These are phyloP conservation scores for Ailuropoda melanoleuca DNA, from an alignment of 2,113 vertebrate genomes.

Conservation along the genomic window DNA sequence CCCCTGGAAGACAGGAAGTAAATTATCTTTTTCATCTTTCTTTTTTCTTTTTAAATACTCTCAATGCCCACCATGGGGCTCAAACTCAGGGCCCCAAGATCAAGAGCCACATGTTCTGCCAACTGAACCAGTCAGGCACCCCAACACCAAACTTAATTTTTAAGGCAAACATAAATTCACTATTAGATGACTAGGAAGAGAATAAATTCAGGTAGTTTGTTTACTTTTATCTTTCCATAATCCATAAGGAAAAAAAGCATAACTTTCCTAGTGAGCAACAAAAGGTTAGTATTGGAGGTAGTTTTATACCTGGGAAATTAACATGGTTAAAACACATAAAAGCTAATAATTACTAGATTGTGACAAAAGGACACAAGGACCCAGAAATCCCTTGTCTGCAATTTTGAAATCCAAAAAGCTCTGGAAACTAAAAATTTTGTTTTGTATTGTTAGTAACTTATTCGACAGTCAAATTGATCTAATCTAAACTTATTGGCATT, in stretches of 20 bases:
- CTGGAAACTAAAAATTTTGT: constrained; percentile 24
- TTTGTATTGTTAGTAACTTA: constrained; percentile 23
- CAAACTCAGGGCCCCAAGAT: neutral
- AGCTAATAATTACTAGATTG: neutral
- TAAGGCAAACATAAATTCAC: constrained; percentile 34
- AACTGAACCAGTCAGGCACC: neutral
- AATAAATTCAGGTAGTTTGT: constrained; percentile 35
- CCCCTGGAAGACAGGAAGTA: neutral
- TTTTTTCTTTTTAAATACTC: neutral
- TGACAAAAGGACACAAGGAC: constrained; percentile 3
- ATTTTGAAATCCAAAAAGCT: constrained; percentile 23
- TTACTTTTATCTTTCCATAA: constrained; percentile 26
- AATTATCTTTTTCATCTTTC: neutral
- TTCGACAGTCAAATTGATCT: constrained; percentile 35
- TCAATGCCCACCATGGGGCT: neutral
- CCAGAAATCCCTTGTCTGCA: neutral
- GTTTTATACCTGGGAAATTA: constrained; percentile 9
- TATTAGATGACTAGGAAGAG: constrained; percentile 1
- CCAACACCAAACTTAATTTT: constrained; percentile 14
- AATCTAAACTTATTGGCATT: neutral
- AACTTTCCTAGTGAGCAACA: neutral
- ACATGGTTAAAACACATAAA: constrained; percentile 40
- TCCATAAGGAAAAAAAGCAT: neutral
- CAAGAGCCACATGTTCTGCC: neutral
- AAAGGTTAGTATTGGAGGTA: neutral